Evolutionary conservation across 2,888 invertebrate genomes (phyloP).

Genomic region (Lepetodrilus schrolli): DNA sequence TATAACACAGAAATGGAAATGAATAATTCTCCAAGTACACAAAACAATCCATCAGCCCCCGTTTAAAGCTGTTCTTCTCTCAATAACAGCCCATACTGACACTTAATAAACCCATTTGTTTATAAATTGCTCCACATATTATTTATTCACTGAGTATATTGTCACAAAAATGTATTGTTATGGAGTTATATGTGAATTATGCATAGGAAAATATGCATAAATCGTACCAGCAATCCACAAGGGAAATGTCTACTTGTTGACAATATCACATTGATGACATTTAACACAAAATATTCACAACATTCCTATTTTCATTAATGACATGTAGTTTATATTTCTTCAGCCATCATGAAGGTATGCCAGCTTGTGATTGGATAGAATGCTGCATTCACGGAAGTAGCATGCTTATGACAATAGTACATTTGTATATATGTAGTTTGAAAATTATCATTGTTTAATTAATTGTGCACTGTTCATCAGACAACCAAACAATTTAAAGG

Average conservation of each 20-base stretch:
- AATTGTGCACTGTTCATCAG: no score
- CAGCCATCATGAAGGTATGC: no score
- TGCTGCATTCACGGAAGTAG: no score
- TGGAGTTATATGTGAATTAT: not conserved
- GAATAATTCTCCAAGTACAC: not conserved
- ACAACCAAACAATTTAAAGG: no score
- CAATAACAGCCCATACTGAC: not conserved
- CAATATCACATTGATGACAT: not conserved
- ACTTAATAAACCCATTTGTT: not conserved
- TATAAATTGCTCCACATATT: slow-evolving; percentile 2
- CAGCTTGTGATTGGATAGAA: no score
- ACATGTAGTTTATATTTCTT: no score
- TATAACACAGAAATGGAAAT: not conserved
- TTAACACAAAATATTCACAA: not conserved
- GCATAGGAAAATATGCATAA: not conserved
- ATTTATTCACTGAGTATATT: slow-evolving; percentile 25
- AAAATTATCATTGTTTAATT: no score
- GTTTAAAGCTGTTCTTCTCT: not conserved
- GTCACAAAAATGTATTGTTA: slow-evolving; percentile 24
- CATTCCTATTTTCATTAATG: not conserved
- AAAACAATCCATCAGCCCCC: not conserved
- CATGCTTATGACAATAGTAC: no score
- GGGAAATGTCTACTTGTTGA: not conserved
- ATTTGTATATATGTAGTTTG: no score
- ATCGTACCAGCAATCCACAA: not conserved